Evolutionary conservation across 1,140 invertebrate genomes (phyloP).

Genomic region (Coenobita brevimanus): DNA sequence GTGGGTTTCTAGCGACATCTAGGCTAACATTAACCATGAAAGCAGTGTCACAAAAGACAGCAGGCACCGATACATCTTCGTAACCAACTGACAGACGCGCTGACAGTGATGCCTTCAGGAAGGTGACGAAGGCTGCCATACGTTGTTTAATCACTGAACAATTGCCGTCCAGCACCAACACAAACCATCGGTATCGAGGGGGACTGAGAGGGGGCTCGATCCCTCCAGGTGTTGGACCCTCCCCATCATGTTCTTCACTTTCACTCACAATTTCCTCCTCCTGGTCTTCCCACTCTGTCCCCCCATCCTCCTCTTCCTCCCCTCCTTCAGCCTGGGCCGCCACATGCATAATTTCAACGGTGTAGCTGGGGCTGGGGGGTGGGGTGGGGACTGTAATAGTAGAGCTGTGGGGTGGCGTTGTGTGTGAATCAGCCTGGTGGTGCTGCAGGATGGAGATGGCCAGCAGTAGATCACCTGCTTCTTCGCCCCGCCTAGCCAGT

Average conservation of each 20-base stretch:
- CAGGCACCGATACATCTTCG: constrained; percentile 62
- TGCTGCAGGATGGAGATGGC: constrained; percentile 68
- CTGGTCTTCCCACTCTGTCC: background rate
- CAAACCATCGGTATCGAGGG: constrained; percentile 59
- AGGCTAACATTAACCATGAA: constrained; percentile 69
- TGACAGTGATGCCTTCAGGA: constrained; percentile 65
- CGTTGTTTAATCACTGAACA: constrained; percentile 66
- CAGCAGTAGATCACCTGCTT: constrained; percentile 57
- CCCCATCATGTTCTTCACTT: background rate
- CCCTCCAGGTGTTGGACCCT: constrained; percentile 2
- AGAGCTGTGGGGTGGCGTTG: background rate
- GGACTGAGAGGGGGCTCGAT: background rate
- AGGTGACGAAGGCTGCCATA: constrained; percentile 67
- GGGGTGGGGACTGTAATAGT: background rate
- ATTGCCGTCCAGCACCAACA: constrained; percentile 66
- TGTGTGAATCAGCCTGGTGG: constrained; percentile 12
- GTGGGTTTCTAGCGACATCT: constrained; percentile 49
- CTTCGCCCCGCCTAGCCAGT: constrained; percentile 45
- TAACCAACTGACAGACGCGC: constrained; percentile 54
- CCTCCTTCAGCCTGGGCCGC: constrained; percentile 1
- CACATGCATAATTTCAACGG: background rate
- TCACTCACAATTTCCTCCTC: background rate
- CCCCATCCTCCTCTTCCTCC: constrained; percentile 11
- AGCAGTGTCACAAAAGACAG: constrained; percentile 67
- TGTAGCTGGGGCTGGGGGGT: background rate